phyloP scores from a whole-genome alignment of 2,888 invertebrate genomes.

The Dorcus parallelipipedus region DNA sequence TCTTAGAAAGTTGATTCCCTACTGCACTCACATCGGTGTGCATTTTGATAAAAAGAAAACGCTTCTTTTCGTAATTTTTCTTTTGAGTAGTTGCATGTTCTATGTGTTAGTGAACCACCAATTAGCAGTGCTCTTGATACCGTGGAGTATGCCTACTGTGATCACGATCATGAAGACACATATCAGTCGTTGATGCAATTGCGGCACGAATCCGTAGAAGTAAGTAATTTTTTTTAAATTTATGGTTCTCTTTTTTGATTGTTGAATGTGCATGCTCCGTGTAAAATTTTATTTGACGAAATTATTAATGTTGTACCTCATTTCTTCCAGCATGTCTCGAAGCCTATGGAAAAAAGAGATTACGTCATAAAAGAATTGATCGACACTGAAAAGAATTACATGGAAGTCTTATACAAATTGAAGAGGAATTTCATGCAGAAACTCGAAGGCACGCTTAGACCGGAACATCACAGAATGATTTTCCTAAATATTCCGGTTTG shows the following conservation, averaged over 20 bases:
- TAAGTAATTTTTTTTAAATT: background rate
- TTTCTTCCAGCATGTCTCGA: background rate
- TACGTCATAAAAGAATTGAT: conserved; percentile 90
- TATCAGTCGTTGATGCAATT: conserved; percentile 18
- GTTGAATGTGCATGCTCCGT: no score
- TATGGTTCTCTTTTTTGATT: background rate
- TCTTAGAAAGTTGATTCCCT: no score
- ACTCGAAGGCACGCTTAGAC: conserved; percentile 68
- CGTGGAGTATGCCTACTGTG: conserved; percentile 59
- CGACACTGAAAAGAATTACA: conserved; percentile 96
- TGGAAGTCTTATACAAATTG: conserved; percentile 86
- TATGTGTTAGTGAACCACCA: conserved; percentile 40
- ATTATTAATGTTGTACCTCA: background rate
- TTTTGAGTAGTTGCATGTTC: conserved; percentile 36
- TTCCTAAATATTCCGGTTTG: conserved; percentile 86
- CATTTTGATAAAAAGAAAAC: background rate
- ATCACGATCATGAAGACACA: conserved; percentile 50
- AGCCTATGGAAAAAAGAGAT: conserved; percentile 77
- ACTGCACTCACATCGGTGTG: no score
- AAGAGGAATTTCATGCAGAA: conserved; percentile 72
- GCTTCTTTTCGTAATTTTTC: conserved; percentile 10
- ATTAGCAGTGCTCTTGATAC: conserved; percentile 25
- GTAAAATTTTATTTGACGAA: no score
- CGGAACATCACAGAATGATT: conserved; percentile 73
- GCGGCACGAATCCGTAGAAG: background rate